These are phyloP conservation scores for Actenoides lindsayi DNA, from an alignment of 2,113 vertebrate species.

Conservation along the genomic window DNA sequence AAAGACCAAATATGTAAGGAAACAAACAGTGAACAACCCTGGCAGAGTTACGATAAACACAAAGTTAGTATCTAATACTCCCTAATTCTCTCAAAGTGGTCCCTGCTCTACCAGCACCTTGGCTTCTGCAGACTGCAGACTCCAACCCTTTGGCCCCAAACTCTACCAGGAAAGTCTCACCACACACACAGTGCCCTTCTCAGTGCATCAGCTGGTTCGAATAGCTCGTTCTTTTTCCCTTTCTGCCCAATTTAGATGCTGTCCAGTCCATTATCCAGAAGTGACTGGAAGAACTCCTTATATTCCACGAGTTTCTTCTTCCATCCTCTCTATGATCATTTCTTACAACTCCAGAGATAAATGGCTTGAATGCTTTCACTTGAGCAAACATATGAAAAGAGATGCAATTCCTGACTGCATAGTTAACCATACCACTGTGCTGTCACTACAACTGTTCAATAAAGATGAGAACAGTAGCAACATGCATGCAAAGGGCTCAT, in stretches of 20 bases:
- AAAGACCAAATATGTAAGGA: neutral
- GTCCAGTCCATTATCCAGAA: neutral
- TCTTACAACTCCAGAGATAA: neutral
- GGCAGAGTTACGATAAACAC: neutral
- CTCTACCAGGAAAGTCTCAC: neutral
- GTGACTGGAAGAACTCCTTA: neutral
- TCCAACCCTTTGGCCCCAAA: neutral
- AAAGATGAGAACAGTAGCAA: neutral
- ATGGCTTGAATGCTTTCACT: neutral
- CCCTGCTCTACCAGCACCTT: neutral
- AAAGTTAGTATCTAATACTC: neutral
- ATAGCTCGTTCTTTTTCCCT: rapidly evolving
- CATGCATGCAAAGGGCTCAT: neutral
- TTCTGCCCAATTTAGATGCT: neutral
- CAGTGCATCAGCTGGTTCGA: neutral
- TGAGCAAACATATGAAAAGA: neutral
- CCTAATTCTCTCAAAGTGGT: neutral
- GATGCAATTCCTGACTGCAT: neutral
- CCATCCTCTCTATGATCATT: neutral
- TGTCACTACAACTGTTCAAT: neutral
- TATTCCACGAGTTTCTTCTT: neutral
- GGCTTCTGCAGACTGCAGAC: neutral
- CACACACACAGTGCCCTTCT: neutral
- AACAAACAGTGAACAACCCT: neutral
- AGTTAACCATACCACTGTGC: neutral